These are phyloP conservation scores for Bombus picipes DNA, from an alignment of 1,140 invertebrate species.

Conservation along the genomic window DNA sequence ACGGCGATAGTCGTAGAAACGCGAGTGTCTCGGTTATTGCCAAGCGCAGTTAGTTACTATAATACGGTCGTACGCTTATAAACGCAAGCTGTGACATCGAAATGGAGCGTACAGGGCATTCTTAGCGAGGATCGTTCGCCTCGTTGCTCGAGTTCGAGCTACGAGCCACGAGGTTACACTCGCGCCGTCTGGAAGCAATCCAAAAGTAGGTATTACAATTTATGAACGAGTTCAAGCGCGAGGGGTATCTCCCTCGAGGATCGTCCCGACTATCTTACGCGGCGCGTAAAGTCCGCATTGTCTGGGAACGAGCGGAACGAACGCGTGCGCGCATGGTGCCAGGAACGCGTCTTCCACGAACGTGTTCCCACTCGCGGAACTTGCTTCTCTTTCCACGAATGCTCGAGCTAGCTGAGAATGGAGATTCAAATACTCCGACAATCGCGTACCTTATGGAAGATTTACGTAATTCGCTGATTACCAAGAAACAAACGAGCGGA, in stretches of 20 bases:
- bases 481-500: background rate
- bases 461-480: conserved; percentile 20
- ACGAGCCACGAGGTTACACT: conserved; percentile 47
- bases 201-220: conserved; percentile 72
- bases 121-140: conserved; percentile 33
- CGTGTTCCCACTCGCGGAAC: no score
- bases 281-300: conserved; percentile 2
- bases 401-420: background rate
- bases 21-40: conserved; percentile 42
- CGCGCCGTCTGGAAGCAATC: conserved; percentile 69
- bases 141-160: conserved; percentile 24
- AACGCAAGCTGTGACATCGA: conserved; percentile 58
- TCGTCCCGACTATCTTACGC: conserved; percentile 7
- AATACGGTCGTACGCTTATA: conserved; percentile 52
- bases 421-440: background rate
- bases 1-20: background rate
- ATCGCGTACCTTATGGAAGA: background rate
- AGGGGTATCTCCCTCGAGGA: background rate
- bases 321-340: background rate
- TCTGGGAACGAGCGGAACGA: conserved; percentile 2
- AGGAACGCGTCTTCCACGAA: background rate
- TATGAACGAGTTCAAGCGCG: conserved; percentile 26
- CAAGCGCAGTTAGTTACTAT: conserved; percentile 48
- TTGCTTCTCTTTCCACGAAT: background rate
- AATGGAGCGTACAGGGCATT: conserved; percentile 51